Evolutionary conservation across 1,140 invertebrate species (phyloP).

Genomic region (Lasioglossum baleicum): DNA sequence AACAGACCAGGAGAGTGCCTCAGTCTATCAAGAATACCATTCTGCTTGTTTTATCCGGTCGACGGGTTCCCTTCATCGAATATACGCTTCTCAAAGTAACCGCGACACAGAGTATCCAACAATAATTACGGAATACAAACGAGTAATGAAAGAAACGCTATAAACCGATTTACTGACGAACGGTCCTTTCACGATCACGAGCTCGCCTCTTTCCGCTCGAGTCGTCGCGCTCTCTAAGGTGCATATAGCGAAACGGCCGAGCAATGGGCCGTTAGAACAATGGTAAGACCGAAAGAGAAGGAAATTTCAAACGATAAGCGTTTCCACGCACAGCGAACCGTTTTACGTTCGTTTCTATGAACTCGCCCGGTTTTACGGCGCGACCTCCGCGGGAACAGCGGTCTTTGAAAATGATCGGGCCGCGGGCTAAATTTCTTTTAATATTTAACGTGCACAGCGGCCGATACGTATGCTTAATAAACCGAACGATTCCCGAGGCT

Average conservation of each 20-base stretch:
- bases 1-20: too few species aligned
- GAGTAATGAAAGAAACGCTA: slow-evolving; percentile 15
- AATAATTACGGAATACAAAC: slow-evolving; percentile 10
- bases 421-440: slow-evolving; percentile 35
- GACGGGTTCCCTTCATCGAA: too few species aligned
- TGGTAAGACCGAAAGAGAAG: slow-evolving; percentile 47
- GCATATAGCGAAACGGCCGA: slow-evolving; percentile 38
- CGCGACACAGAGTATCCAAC: not conserved
- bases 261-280: slow-evolving; percentile 46
- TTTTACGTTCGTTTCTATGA: slow-evolving; percentile 55
- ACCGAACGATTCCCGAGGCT: not conserved
- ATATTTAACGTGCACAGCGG: slow-evolving; percentile 30
- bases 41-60: too few species aligned
- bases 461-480: slow-evolving; percentile 14
- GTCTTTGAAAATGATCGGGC: slow-evolving; percentile 40
- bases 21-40: too few species aligned
- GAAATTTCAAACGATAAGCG: slow-evolving; percentile 55
- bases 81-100: not conserved
- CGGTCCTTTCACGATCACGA: slow-evolving; percentile 21
- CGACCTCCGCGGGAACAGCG: not conserved
- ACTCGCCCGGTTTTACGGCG: slow-evolving; percentile 41
- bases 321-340: slow-evolving; percentile 37
- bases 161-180: slow-evolving; percentile 27
- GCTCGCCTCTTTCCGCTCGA: slow-evolving; percentile 21
- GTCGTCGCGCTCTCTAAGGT: slow-evolving; percentile 23